Conservation (phyloP, 2,113 vertebrate genomes). For the Otocyon megalotis region DNA sequence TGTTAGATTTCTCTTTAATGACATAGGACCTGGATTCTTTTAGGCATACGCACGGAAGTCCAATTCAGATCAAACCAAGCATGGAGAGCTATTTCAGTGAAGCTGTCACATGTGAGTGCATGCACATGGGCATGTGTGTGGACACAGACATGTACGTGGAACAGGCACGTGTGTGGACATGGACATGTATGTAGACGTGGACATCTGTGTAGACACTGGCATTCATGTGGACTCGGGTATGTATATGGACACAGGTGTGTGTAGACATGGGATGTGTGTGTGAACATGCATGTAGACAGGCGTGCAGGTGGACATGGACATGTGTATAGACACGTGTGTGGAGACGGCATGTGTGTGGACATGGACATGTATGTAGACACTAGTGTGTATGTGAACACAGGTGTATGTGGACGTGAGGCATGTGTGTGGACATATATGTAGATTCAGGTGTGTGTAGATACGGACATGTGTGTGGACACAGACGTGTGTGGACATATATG, state of each 20-base stretch:
- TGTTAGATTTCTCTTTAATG: background rate
- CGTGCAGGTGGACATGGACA: rapidly evolving
- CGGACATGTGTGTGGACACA: too few relatives aligned
- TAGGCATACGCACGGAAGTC: background rate
- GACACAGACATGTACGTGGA: rapidly evolving
- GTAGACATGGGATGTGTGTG: rapidly evolving
- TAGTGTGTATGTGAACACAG: too few relatives aligned
- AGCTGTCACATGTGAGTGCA: rapidly evolving
- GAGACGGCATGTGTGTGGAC: rapidly evolving
- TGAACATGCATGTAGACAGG: too few relatives aligned
- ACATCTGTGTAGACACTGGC: rapidly evolving
- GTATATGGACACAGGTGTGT: rapidly evolving
- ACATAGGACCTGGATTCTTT: background rate
- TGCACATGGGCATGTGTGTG: rapidly evolving
- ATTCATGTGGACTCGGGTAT: rapidly evolving
- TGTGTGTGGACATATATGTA: too few relatives aligned
- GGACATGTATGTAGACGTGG: rapidly evolving
- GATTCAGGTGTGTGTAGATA: too few relatives aligned
- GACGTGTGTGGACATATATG: too few relatives aligned
- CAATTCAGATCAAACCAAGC: background rate
- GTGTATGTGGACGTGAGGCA: too few relatives aligned
- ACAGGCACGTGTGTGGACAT: rapidly evolving
- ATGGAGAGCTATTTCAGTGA: background rate
- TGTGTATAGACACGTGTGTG: too few relatives aligned
- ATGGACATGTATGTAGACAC: rapidly evolving